A percentile compares a stretch with the other conserved stretches of the same genome.
Conservation (phyloP, 2,797 vertebrate species). For the Nyctalus aviator region DNA sequence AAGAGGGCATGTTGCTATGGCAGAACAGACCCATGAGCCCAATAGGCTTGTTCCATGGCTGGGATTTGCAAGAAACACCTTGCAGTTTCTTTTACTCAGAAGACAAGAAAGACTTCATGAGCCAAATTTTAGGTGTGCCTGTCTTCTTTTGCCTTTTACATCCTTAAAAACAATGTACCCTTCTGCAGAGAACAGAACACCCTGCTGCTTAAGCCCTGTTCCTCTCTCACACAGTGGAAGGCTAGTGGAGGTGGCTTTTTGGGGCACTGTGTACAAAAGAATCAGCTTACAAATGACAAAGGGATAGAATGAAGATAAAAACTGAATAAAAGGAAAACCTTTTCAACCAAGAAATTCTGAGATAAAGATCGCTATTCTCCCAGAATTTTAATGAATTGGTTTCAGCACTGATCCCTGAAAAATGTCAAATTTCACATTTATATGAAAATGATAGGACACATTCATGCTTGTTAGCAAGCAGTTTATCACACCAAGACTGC, state of each 20-base stretch:
- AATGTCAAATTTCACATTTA: conserved; percentile 80
- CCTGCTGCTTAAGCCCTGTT: background rate
- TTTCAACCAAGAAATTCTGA: conserved; percentile 63
- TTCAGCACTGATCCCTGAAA: conserved; percentile 66
- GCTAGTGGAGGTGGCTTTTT: background rate
- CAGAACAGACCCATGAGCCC: background rate
- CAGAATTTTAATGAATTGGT: conserved; percentile 74
- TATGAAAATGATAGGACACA: conserved; percentile 74
- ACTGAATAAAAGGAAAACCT: background rate
- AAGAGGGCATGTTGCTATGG: background rate
- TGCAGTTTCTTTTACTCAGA: background rate
- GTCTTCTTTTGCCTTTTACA: background rate
- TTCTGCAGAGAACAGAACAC: background rate
- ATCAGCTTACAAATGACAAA: background rate
- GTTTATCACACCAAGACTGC: conserved; percentile 65
- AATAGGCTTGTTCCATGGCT: background rate
- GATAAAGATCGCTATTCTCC: conserved; percentile 68
- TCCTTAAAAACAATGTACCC: conserved; percentile 10
- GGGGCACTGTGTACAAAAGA: background rate
- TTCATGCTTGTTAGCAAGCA: conserved; percentile 59
- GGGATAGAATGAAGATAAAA: background rate
- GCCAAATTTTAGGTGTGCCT: background rate
- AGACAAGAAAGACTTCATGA: conserved; percentile 8
- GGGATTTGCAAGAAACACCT: background rate
- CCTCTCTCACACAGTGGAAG: conserved; percentile 2